These are phyloP conservation scores for Acrocephalus arundinaceus DNA, from an alignment of 2,113 vertebrate genomes.

Conservation along the genomic window DNA sequence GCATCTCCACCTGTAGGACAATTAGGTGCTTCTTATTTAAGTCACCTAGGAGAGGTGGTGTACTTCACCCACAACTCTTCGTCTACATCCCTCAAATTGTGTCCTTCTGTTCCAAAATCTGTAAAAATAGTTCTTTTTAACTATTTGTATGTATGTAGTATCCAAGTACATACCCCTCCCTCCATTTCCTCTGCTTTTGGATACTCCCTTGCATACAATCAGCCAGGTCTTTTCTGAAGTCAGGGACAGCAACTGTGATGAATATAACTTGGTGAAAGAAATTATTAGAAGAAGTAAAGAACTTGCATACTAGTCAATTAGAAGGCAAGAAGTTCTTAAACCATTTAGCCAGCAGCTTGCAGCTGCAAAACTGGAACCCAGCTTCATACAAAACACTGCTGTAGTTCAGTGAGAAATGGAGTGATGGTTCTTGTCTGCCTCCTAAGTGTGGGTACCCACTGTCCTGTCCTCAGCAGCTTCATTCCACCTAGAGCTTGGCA, in stretches of 20 bases:
- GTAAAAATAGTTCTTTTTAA: background rate
- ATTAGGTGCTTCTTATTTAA: background rate
- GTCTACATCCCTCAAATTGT: background rate
- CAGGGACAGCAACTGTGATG: background rate
- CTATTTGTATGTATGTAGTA: no score
- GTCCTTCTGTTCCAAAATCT: background rate
- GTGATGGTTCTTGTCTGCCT: background rate
- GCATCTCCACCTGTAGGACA: background rate
- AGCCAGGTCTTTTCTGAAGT: background rate
- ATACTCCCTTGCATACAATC: no score
- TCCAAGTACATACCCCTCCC: background rate
- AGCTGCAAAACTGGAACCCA: background rate
- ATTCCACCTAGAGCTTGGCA: background rate
- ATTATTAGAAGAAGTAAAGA: background rate
- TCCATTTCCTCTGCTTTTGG: background rate
- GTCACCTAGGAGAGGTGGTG: background rate
- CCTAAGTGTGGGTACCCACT: background rate
- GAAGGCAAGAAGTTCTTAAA: background rate
- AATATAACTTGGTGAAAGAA: background rate
- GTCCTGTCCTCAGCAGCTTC: background rate
- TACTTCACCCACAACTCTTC: background rate
- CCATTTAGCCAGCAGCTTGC: background rate
- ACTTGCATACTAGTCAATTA: background rate
- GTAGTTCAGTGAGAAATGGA: background rate
- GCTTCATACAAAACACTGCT: background rate